Evolutionary conservation across 1,140 invertebrate species (phyloP), one percentile per base, ranked within the genome.

Genomic region (Drosophila mauritiana): DNA sequence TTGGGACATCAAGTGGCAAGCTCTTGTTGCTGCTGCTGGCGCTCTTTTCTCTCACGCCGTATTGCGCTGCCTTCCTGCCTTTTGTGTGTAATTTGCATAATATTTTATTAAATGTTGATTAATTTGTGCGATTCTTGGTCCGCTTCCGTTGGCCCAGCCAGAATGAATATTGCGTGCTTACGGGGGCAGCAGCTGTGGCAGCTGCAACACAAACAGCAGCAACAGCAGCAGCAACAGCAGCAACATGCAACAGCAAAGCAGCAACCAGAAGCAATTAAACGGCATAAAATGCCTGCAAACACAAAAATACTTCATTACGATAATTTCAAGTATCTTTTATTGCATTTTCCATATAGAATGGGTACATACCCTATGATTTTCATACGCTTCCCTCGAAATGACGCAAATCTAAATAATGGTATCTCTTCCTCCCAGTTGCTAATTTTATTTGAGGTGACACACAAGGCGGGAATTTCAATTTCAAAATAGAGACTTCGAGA

Each of bases 371-470:
- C 13, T 37, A 12, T 3, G 13, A 13, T 58, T 17, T 62, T 25
- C 25, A 4, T 56, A 12, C 36, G 37, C 10, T 51, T n/a, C 5
- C 31, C 67, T 69, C 61, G 83, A 88, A 86, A 86, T 88, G 83
- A 88, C 83, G 83, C 83, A 88, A 89, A 88, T 88, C 83, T 73
- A 52, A 78, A 70, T 89, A 89, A 83, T 56, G 45, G 79, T 79
- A 57, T 75, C 74, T 69, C 83, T 89, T 79, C 70, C 76, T 89
- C 79, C 67, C 81, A 83, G 72, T 74, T 88, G 83, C 83, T 89
- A 89, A 88, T 89, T 88, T 88, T 88, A 89, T 88, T 88, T 88
- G 63, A 88, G 83, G 83, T 88, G 83, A 88, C 83, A 88, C 84
- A 88, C 75, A 83, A 83, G 76, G 83, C 84, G 83, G 83, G 83